These are phyloP conservation scores for Caerostris extrusa DNA, from an alignment of 1,140 invertebrate genomes.

Conservation along the genomic window DNA sequence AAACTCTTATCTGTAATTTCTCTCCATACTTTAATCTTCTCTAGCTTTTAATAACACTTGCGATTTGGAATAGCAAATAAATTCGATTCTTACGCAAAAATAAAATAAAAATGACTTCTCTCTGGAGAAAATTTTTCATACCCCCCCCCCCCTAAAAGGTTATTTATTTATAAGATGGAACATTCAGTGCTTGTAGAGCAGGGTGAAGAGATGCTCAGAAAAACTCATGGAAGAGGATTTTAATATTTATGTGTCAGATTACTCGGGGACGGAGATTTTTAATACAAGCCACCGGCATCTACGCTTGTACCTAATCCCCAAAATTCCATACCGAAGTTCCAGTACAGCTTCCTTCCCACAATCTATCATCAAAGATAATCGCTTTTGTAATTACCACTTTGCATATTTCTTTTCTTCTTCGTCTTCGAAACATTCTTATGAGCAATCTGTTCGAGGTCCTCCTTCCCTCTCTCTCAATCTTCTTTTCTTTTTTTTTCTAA, in stretches of 20 bases:
- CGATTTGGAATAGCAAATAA: constrained; percentile 6
- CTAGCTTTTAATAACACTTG: background rate
- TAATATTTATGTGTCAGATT: constrained; percentile 61
- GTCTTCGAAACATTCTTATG: constrained; percentile 47
- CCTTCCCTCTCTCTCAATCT: background rate
- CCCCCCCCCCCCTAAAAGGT: background rate
- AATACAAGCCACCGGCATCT: constrained; percentile 52
- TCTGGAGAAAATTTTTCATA: background rate
- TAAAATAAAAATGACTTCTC: constrained; percentile 2
- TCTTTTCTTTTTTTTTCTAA: background rate
- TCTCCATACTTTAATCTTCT: background rate
- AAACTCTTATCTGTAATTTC: background rate
- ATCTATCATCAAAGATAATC: constrained; percentile 74
- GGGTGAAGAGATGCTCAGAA: constrained; percentile 11
- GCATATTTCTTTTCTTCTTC: constrained; percentile 63
- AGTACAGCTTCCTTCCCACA: constrained; percentile 43
- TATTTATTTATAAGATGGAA: constrained; percentile 47
- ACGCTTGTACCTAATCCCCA: constrained; percentile 2
- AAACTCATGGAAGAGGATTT: constrained; percentile 50
- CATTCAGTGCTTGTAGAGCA: background rate
- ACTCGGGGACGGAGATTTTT: constrained; percentile 11
- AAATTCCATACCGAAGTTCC: constrained; percentile 53
- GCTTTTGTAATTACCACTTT: constrained; percentile 73
- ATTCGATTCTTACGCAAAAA: background rate
- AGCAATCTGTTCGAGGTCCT: constrained; percentile 54